These are phyloP conservation scores for Lota lota DNA, from an alignment of 2,113 vertebrate species.

Conservation along the genomic window DNA sequence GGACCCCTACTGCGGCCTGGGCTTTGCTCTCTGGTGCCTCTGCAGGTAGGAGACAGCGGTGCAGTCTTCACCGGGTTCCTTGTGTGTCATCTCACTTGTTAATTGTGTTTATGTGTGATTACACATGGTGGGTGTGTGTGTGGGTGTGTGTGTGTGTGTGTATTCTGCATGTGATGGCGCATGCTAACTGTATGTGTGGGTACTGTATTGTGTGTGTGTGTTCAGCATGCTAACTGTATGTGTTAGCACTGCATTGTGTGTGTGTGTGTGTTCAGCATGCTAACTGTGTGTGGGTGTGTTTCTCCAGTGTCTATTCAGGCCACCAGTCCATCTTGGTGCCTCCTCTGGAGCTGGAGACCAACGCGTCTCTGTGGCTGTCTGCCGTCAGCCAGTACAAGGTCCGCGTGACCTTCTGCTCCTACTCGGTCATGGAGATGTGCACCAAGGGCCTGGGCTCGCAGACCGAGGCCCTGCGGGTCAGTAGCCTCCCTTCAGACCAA, in stretches of 20 bases:
- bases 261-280: too few species aligned
- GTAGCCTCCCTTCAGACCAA: conserved; percentile 38
- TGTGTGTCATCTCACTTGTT: too few species aligned
- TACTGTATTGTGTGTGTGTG: neutral
- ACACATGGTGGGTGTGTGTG: too few species aligned
- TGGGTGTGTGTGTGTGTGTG: too few species aligned
- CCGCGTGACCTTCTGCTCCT: conserved; percentile 93
- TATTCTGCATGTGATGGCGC: neutral
- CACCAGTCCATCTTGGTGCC: conserved; percentile 95
- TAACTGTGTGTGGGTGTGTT: neutral
- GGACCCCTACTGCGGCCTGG: conserved; percentile 96
- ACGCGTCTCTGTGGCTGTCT: conserved; percentile 88
- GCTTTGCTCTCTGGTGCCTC: conserved; percentile 95
- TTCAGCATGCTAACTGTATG: too few species aligned
- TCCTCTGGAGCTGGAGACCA: conserved; percentile 92
- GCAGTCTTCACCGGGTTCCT: too few species aligned
- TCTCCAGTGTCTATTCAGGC: conserved; percentile 80
- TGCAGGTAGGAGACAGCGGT: conserved; percentile 80
- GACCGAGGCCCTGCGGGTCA: conserved; percentile 85
- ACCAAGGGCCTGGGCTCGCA: conserved; percentile 90
- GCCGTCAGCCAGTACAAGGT: conserved; percentile 96
- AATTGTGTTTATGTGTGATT: too few species aligned
- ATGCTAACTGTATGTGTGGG: too few species aligned
- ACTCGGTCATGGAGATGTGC: conserved; percentile 98
- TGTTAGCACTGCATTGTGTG: neutral